These are phyloP conservation scores for Aporophyla nigra DNA, from an alignment of 2,888 invertebrate species.

Conservation along the genomic window DNA sequence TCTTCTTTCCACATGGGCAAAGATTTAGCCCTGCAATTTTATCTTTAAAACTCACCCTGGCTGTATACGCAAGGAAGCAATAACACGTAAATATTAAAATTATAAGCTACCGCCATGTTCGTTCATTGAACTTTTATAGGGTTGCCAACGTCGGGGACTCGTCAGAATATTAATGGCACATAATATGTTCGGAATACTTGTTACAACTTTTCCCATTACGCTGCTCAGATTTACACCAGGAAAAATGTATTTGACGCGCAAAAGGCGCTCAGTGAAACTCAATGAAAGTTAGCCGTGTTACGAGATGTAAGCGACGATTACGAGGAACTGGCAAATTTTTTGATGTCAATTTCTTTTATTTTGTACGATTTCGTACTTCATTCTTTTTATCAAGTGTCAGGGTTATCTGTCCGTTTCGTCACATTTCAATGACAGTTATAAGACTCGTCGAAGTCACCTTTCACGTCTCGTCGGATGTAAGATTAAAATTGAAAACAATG, in stretches of 20 bases:
- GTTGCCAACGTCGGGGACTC: constrained; percentile 81
- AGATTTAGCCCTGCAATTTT: background rate
- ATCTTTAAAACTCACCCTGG: background rate
- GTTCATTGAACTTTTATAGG: constrained; percentile 86
- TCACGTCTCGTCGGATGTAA: background rate
- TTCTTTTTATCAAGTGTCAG: background rate
- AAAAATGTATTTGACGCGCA: constrained; percentile 82
- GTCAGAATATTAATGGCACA: constrained; percentile 89
- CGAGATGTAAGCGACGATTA: constrained; percentile 71
- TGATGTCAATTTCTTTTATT: constrained; percentile 22
- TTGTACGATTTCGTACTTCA: background rate
- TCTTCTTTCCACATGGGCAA: background rate
- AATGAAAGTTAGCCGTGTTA: constrained; percentile 80
- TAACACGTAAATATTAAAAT: constrained; percentile 72
- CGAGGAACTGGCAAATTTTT: constrained; percentile 64
- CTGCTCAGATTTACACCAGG: constrained; percentile 84
- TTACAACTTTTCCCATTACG: constrained; percentile 90
- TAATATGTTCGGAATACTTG: constrained; percentile 89
- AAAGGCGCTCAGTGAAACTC: constrained; percentile 78
- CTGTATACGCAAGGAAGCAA: constrained; percentile 34
- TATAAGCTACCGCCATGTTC: constrained; percentile 73
- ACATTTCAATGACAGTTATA: background rate
- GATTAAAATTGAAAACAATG: constrained; percentile 5
- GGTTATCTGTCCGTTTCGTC: background rate
- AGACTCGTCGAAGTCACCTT: background rate